Base-by-base conservation (phyloP, 2,888 invertebrate genomes). In the Parnassius orleans region DNA sequence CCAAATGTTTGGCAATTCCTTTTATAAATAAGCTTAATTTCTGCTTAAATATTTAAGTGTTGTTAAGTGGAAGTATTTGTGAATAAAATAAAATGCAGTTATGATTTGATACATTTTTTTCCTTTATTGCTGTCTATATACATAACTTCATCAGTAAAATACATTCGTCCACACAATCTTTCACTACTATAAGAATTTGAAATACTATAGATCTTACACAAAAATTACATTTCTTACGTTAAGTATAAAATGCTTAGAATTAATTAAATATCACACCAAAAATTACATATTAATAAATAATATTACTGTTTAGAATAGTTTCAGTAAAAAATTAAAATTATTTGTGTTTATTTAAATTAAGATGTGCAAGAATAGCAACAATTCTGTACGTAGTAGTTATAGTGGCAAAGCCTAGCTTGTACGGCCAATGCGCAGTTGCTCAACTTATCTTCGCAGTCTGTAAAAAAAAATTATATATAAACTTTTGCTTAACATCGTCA, bases 361-460 rank as follows among this genome's bases (percentile, higher is more conserved):
- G 60, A 66, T 69, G 69, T 76, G 76, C 95, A 96, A n/a, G 96
- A 95, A 56, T 92, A 93, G 79, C 98, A 98, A 82, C 98, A 98
- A 69, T 95, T 95, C 69, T 93, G 93, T 60, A 94, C 93, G 87
- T 98, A 98, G 86, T 96, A 97, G 69, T 95, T 95, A 80, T 97
- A 96, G 74, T 95, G 95, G 81, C 98, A 98, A 2, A 98, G 93
- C 53, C 96, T 93, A 7, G 97, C 96, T 83, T 97, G 97, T 3
- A 96, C 95, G 0, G 97, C 97, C 72, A 97, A 85, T 64, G 93
- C 93, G 79, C 98, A 98, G 84, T 96, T 96, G 52, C 92, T 87
- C 77, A 96, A 93, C 77, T 94, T 94, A 80, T 97, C 97, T 59
- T 92, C 87, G 81, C 96, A 96, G 61, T 90, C 92, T 79, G 76